Evolutionary conservation across 2,113 vertebrate genomes (phyloP), one percentile per base, ranked within the genome.

Genomic region (Oreochromis aureus): DNA sequence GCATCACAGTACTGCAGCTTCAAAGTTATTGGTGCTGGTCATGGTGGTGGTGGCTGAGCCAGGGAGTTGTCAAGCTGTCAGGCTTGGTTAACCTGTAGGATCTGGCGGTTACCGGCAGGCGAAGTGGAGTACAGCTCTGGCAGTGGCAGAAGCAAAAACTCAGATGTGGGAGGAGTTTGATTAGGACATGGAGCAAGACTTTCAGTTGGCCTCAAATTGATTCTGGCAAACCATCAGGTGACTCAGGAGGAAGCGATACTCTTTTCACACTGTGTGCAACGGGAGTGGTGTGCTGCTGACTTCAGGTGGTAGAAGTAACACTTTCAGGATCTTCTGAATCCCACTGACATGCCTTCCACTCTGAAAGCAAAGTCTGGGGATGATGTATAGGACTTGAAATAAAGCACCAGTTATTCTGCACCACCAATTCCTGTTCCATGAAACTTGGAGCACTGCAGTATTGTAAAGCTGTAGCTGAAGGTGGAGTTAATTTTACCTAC

Each of bases 81-180:
- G 61, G 61, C 32, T 66, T 36, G 61, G 61, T 66, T 66, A 63
- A 66, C 32, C 18, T n/a, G 32, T 66, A 18, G 61, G 61, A 66
- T 39, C 61, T 66, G 61, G 61, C 0, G 10, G 61, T 36, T 66
- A 66, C 32, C 4, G 2, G 32, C 61, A 36, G 32, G 32, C 0
- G 6, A 66, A 0, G 18, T 10, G 2, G 61, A 66, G 61, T 3
- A n/a, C 32, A n/a, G 59, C 1, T 63, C 59, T 63, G 59, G 32
- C 10, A 39, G 61, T 7, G 18, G 36, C 61, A 36, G 32, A 66
- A 66, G 32, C 6, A 66, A 66, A n/a, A 36, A 7, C 61, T 12
- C 18, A 66, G 18, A 18, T 66, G 32, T 66, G 18, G 59, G 32
- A n/a, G 32, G 32, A 63, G 32, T 36, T 63, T 32, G 27, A 32